These are phyloP conservation scores for Belonocnema kinseyi DNA, from an alignment of 1,140 invertebrate species.

Conservation along the genomic window DNA sequence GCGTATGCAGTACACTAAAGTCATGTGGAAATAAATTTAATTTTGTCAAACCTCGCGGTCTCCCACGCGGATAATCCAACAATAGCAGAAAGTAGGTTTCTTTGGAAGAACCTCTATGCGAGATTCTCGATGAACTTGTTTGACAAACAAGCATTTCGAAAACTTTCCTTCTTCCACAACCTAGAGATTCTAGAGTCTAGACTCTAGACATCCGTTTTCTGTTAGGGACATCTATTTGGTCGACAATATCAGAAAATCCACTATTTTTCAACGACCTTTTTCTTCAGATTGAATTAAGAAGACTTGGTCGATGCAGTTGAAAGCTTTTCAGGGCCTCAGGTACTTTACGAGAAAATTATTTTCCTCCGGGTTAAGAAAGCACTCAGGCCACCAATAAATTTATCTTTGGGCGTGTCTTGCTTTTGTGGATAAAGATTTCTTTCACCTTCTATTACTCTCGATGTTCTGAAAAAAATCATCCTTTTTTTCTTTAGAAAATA, in stretches of 20 bases:
- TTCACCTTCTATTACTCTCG: not conserved
- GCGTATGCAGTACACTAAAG: no score
- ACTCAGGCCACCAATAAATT: constrained; percentile 27
- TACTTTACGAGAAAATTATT: constrained; percentile 18
- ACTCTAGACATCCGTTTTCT: not conserved
- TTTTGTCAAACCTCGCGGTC: constrained; percentile 10
- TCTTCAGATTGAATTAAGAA: constrained; percentile 1
- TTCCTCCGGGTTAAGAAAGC: constrained; percentile 14
- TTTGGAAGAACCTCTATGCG: constrained; percentile 4
- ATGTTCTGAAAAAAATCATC: no score
- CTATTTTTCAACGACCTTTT: not conserved
- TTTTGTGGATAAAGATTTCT: constrained; percentile 12
- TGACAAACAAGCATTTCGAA: constrained; percentile 34
- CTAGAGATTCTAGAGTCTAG: not conserved
- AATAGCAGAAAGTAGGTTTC: not conserved
- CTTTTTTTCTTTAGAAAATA: no score
- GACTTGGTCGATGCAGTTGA: constrained; percentile 14
- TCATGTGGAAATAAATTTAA: not conserved
- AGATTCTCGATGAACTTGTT: constrained; percentile 29
- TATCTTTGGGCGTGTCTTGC: constrained; percentile 1
- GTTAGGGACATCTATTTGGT: not conserved
- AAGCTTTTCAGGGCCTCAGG: constrained; percentile 21
- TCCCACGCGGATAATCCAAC: constrained; percentile 49
- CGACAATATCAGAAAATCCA: constrained; percentile 8
- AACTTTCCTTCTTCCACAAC: not conserved